Conservation (phyloP, 2,797 vertebrate genomes). For the Oryzias dopingdopingensis region DNA sequence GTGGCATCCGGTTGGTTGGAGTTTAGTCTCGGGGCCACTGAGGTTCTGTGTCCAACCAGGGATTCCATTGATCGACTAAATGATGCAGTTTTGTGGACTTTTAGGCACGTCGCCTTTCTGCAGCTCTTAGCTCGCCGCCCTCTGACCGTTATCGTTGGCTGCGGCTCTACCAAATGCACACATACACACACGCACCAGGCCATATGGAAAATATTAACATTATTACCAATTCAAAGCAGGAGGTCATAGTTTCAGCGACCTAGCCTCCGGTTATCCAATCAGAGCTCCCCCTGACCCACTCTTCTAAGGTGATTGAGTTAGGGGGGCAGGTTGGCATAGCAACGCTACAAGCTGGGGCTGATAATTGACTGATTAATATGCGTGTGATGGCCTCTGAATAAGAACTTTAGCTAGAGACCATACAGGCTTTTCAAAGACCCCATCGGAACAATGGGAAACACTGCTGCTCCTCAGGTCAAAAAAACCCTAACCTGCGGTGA, state of each 20-base stretch:
- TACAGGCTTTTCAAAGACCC: constrained; percentile 5
- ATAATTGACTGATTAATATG: constrained; percentile 71
- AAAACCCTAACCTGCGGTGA: too few relatives aligned
- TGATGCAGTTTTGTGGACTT: too few relatives aligned
- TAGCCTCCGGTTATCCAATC: constrained; percentile 70
- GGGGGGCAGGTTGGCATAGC: constrained; percentile 36
- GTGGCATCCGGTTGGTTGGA: too few relatives aligned
- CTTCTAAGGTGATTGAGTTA: constrained; percentile 71
- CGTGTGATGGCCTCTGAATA: constrained; percentile 36
- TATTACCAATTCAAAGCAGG: constrained; percentile 73
- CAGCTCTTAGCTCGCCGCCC: too few relatives aligned
- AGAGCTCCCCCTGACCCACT: constrained; percentile 48
- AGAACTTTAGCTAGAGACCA: constrained; percentile 8
- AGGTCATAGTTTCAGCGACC: constrained; percentile 62
- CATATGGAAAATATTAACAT: constrained; percentile 75
- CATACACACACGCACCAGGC: constrained; percentile 9
- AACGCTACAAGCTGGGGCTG: constrained; percentile 30
- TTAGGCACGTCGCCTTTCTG: too few relatives aligned
- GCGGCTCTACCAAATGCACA: too few relatives aligned
- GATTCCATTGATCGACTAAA: too few relatives aligned
- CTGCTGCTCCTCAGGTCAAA: too few relatives aligned
- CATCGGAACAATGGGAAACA: constrained; percentile 28
- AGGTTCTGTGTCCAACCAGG: too few relatives aligned
- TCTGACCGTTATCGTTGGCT: too few relatives aligned
- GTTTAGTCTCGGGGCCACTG: too few relatives aligned